These are phyloP conservation scores for Enteromius radiatus DNA, from an alignment of 2,797 vertebrate genomes.

Conservation along the genomic window DNA sequence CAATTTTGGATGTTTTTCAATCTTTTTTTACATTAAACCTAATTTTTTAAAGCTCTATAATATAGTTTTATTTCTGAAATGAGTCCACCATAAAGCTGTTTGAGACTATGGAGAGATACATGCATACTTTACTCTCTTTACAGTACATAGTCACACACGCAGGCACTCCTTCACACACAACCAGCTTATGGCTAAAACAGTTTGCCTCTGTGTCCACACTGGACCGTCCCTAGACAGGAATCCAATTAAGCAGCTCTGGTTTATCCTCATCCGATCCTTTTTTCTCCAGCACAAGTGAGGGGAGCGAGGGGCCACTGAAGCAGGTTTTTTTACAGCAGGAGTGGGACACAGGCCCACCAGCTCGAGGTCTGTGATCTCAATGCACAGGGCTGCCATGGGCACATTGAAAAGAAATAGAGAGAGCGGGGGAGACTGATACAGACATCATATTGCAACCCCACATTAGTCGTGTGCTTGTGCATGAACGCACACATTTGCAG, in stretches of 20 bases:
- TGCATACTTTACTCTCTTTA: neutral
- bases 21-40: neutral
- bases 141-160: neutral
- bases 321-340: slow-evolving; percentile 57
- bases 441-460: slow-evolving; percentile 33
- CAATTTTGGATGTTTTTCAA: neutral
- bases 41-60: neutral
- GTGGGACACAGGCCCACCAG: slow-evolving; percentile 55
- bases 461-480: neutral
- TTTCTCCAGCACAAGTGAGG: slow-evolving; percentile 43
- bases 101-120: neutral
- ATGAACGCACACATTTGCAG: neutral
- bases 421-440: slow-evolving; percentile 16
- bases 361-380: slow-evolving; percentile 55
- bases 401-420: slow-evolving; percentile 3
- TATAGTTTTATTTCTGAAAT: neutral
- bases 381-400: slow-evolving; percentile 36
- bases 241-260: slow-evolving; percentile 61
- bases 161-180: neutral
- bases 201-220: slow-evolving; percentile 41
- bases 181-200: slow-evolving; percentile 42
- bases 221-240: slow-evolving; percentile 57
- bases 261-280: slow-evolving; percentile 60
- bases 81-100: neutral
- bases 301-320: slow-evolving; percentile 51